phyloP scores from a whole-genome alignment of 2,797 vertebrate genomes.

The Etheostoma perlongum region DNA sequence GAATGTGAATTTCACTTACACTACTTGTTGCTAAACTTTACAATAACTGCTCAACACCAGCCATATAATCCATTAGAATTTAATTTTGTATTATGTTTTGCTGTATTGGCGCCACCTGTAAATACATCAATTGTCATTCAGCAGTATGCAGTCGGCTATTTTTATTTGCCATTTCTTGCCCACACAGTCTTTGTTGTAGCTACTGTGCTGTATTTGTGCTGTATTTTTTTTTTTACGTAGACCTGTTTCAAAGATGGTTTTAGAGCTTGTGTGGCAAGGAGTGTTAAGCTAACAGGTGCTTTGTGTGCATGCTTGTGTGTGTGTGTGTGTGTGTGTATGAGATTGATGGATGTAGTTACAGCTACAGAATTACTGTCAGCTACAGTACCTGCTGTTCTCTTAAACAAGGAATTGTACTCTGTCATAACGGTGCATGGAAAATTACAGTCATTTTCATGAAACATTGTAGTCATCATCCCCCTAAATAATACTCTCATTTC shows the following conservation, averaged over 20 bases:
- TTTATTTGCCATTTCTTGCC: slow-evolving; percentile 10
- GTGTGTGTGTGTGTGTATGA: slow-evolving; percentile 1
- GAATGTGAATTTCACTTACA: neutral
- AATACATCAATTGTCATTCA: slow-evolving; percentile 6
- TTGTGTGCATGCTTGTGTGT: slow-evolving; percentile 10
- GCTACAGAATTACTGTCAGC: slow-evolving; percentile 35
- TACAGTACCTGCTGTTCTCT: slow-evolving; percentile 50
- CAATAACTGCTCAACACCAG: neutral
- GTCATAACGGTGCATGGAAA: slow-evolving; percentile 37
- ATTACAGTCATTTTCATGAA: slow-evolving; percentile 48
- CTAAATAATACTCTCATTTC: slow-evolving; percentile 60
- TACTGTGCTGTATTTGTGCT: neutral
- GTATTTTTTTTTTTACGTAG: slow-evolving; percentile 2
- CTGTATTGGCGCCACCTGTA: neutral
- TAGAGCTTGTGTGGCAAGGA: slow-evolving; percentile 7
- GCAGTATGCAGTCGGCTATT: neutral
- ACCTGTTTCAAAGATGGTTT: slow-evolving; percentile 28
- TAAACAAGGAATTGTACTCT: slow-evolving; percentile 32
- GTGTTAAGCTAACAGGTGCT: slow-evolving; percentile 16
- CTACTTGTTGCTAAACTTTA: neutral
- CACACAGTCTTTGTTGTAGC: neutral
- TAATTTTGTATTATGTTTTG: slow-evolving; percentile 4
- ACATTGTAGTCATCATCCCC: slow-evolving; percentile 41
- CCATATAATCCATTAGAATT: neutral
- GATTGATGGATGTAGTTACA: slow-evolving; percentile 29